Percentiles rank a stretch among this genome's conserved stretches.
These are phyloP conservation scores for Zeus faber DNA, from an alignment of 2,113 vertebrate species.

Conservation along the genomic window DNA sequence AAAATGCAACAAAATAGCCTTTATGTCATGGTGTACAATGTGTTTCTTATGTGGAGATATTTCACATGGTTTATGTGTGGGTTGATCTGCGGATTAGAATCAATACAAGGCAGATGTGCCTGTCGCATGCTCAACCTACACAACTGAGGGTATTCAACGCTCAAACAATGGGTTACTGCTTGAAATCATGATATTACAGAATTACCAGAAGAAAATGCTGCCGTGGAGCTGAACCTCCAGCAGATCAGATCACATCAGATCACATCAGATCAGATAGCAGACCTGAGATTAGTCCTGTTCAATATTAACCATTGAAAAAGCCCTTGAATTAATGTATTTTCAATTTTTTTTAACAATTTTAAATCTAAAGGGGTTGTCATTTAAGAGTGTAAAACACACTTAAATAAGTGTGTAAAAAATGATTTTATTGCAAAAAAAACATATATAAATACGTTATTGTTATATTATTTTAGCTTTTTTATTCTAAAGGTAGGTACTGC, in stretches of 20 bases:
- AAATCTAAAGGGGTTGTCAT: too few relatives aligned
- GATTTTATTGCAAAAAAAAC: neutral
- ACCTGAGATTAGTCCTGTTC: constrained; percentile 3
- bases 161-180: neutral
- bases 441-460: too few relatives aligned
- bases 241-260: neutral
- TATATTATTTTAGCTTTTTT: neutral
- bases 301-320: too few relatives aligned
- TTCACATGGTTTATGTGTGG: constrained; percentile 24
- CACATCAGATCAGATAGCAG: neutral
- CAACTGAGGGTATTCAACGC: constrained; percentile 1
- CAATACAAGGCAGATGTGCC: constrained; percentile 13
- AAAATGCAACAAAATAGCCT: constrained; percentile 2
- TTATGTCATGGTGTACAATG: constrained; percentile 13
- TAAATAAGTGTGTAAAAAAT: neutral
- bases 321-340: too few relatives aligned
- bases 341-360: too few relatives aligned
- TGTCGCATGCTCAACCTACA: constrained; percentile 18
- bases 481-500: neutral
- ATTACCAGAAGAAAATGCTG: neutral
- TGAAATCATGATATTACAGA: neutral
- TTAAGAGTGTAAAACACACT: neutral
- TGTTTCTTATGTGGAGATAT: constrained; percentile 26
- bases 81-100: constrained; percentile 15
- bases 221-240: too few relatives aligned